Percentiles rank a stretch among this genome's conserved stretches.
These are phyloP conservation scores for Pseudachorutes palmiensis DNA, from an alignment of 1,140 invertebrate genomes.

Conservation along the genomic window DNA sequence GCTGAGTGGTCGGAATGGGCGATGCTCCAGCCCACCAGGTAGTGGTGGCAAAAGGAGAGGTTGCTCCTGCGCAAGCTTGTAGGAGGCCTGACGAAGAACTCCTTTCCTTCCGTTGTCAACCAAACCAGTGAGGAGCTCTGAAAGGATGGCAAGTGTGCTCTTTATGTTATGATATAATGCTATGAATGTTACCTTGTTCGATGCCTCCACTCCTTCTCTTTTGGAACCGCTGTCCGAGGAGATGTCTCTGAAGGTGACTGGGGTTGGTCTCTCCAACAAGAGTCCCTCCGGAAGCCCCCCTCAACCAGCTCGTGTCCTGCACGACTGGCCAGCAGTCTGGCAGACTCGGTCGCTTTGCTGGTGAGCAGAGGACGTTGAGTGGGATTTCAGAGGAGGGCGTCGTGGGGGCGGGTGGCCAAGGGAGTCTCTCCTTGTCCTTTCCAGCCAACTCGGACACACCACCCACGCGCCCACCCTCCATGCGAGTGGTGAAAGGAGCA, in stretches of 20 bases:
- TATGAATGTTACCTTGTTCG: constrained; percentile 26
- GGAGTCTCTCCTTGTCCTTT: not conserved
- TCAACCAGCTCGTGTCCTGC: constrained; percentile 20
- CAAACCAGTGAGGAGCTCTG: too few relatives aligned
- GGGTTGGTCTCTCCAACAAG: not conserved
- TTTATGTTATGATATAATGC: not conserved
- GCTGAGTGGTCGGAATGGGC: constrained; percentile 38
- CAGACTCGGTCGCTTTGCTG: constrained; percentile 35
- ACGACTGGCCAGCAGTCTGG: constrained; percentile 31
- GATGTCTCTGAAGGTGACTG: constrained; percentile 32
- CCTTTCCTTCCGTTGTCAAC: too few relatives aligned
- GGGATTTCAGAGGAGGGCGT: constrained; percentile 22
- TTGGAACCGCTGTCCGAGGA: constrained; percentile 35
- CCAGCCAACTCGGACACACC: constrained; percentile 32
- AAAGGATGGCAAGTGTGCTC: too few relatives aligned
- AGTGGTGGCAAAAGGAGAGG: constrained; percentile 43
- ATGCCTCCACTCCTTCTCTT: constrained; percentile 27
- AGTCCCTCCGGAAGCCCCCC: constrained; percentile 4
- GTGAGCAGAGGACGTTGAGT: constrained; percentile 31
- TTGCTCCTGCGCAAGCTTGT: constrained; percentile 63
- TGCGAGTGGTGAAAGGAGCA: constrained; percentile 36
- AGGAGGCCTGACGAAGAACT: constrained; percentile 64
- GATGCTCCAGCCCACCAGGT: constrained; percentile 33
- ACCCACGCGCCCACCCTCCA: constrained; percentile 33
- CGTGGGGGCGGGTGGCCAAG: too few relatives aligned